Percentiles rank a stretch among this genome's conserved stretches.
phyloP scores from a whole-genome alignment of 2,888 invertebrate genomes.

The Anorthoa munda region DNA sequence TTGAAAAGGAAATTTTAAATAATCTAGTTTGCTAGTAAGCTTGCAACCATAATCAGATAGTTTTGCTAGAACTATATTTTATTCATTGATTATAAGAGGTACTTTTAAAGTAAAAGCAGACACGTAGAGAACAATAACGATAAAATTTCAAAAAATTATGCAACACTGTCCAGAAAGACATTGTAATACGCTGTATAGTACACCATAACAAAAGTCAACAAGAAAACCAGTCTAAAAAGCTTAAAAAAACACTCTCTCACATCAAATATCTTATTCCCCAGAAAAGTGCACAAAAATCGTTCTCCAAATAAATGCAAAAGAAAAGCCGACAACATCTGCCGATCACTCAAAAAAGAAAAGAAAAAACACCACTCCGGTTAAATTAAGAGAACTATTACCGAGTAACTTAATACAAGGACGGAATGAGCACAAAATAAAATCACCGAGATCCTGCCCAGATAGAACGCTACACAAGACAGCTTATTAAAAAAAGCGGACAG shows the following conservation, averaged over 20 bases:
- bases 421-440: slow-evolving; percentile 66
- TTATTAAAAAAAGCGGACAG: slow-evolving; percentile 81
- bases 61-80: too few species aligned
- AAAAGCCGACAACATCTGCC: slow-evolving; percentile 18
- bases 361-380: slow-evolving; percentile 35
- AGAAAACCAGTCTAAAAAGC: too few species aligned
- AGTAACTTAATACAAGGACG: slow-evolving; percentile 67
- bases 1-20: neutral
- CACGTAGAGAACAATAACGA: too few species aligned
- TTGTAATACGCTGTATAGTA: too few species aligned
- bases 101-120: too few species aligned
- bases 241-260: neutral
- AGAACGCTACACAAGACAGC: slow-evolving; percentile 71
- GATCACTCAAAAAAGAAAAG: slow-evolving; percentile 41
- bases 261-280: neutral
- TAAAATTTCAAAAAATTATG: too few species aligned
- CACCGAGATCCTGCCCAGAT: slow-evolving; percentile 62
- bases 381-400: slow-evolving; percentile 60
- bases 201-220: too few species aligned
- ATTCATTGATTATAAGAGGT: too few species aligned
- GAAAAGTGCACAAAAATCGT: neutral
- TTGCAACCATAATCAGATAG: neutral
- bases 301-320: neutral
- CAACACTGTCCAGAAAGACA: too few species aligned
- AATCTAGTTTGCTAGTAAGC: too few species aligned